phyloP scores from a whole-genome alignment of 2,113 vertebrate genomes.

The Nycticryphes semicollaris region DNA sequence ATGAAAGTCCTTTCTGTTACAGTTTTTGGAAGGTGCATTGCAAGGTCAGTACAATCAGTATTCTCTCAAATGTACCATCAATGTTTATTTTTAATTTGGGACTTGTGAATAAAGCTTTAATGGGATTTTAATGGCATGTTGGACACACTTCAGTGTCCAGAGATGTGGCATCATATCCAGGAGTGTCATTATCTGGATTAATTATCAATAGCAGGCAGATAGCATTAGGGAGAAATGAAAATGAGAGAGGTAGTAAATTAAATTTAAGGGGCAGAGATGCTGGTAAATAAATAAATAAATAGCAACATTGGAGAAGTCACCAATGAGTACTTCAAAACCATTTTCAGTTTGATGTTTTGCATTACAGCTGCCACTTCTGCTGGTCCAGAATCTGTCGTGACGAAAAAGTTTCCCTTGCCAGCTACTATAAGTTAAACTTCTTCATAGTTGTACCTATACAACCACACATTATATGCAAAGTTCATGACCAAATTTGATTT shows the following conservation, averaged over 20 bases:
- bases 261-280: constrained; percentile 44
- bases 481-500: not conserved
- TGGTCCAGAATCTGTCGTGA: not conserved
- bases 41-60: constrained; percentile 74
- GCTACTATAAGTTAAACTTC: not conserved
- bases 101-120: constrained; percentile 77
- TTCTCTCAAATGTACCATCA: constrained; percentile 62
- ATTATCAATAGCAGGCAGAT: constrained; percentile 72
- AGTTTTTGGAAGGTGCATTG: constrained; percentile 22
- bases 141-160: constrained; percentile 79
- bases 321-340: not conserved
- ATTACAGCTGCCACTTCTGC: not conserved
- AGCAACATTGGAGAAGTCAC: not conserved
- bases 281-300: not conserved
- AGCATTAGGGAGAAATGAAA: constrained; percentile 68
- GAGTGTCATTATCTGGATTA: constrained; percentile 78
- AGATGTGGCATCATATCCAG: constrained; percentile 71
- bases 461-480: not conserved
- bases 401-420: not conserved
- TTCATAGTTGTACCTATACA: not conserved
- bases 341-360: constrained; percentile 1
- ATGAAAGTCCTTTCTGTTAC: constrained; percentile 2
- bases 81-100: constrained; percentile 76
- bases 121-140: constrained; percentile 78
- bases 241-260: constrained; percentile 53